These are phyloP conservation scores for Nipponacmea schrenckii DNA, from an alignment of 2,888 invertebrate genomes.

Conservation along the genomic window DNA sequence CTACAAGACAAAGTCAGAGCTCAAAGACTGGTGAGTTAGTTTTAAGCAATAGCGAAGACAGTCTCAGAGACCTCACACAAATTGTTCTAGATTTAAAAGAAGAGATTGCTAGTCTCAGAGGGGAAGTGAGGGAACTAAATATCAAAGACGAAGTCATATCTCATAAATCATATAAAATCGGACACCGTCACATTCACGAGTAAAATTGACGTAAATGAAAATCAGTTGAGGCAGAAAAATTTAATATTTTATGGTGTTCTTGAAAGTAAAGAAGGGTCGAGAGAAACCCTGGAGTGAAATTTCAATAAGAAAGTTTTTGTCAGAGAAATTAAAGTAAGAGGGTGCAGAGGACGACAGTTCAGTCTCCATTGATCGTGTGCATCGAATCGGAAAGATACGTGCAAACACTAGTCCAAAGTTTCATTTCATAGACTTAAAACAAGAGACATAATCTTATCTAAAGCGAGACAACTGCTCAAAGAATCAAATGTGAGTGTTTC, in stretches of 20 bases:
- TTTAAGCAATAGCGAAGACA: too few species aligned
- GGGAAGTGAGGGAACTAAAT: too few species aligned
- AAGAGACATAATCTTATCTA: too few species aligned
- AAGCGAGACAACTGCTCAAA: too few species aligned
- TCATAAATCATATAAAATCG: not conserved
- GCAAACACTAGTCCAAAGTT: not conserved
- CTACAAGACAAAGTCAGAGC: too few species aligned
- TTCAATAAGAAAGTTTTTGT: not conserved
- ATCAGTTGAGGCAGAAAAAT: slow-evolving; percentile 5
- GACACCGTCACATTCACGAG: not conserved
- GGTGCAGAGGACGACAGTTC: not conserved
- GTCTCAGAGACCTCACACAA: too few species aligned
- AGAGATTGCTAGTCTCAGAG: too few species aligned
- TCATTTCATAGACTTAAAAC: slow-evolving; percentile 1
- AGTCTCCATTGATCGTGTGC: slow-evolving; percentile 1
- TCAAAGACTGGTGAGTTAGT: too few species aligned
- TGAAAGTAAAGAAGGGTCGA: not conserved
- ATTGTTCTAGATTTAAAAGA: too few species aligned
- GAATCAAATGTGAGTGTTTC: too few species aligned
- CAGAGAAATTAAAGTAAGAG: not conserved
- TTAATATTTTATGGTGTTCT: not conserved
- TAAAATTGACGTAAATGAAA: not conserved
- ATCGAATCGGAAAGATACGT: not conserved
- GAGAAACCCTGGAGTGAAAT: not conserved
- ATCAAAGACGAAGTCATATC: too few species aligned